Evolutionary conservation across 2,888 invertebrate species (phyloP).

Genomic region (Acronicta leporina): DNA sequence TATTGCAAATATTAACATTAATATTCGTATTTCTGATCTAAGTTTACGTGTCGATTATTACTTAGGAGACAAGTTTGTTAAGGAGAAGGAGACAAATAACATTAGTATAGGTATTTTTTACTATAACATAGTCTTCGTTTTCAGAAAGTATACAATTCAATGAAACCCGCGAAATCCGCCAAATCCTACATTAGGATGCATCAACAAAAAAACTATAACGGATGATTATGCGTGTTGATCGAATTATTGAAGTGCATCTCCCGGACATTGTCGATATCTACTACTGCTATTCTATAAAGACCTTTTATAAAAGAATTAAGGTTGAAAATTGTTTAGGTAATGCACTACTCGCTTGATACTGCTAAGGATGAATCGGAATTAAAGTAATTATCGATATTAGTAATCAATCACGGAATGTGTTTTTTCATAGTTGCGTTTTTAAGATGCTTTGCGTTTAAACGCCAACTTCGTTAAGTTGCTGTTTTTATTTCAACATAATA

Average conservation of each 20-base stretch:
- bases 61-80: too few species aligned
- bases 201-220: constrained; percentile 57
- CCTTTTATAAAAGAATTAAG: constrained; percentile 47
- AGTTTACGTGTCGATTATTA: too few species aligned
- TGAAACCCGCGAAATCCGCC: constrained; percentile 29
- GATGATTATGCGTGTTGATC: constrained; percentile 75
- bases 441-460: constrained; percentile 13
- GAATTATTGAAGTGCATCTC: constrained; percentile 83
- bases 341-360: constrained; percentile 28
- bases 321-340: constrained; percentile 39
- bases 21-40: too few species aligned
- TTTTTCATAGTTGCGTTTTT: constrained; percentile 27
- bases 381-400: constrained; percentile 70
- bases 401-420: constrained; percentile 49
- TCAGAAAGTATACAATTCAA: constrained; percentile 3
- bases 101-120: too few species aligned
- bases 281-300: constrained; percentile 8
- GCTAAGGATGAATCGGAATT: constrained; percentile 71
- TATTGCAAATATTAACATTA: too few species aligned
- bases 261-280: constrained; percentile 75
- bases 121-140: neutral
- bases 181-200: constrained; percentile 41
- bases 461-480: constrained; percentile 2
- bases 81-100: too few species aligned
- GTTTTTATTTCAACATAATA: neutral